Evolutionary conservation across 2,797 vertebrate species (phyloP).

Genomic region (Ceyx erithaca): DNA sequence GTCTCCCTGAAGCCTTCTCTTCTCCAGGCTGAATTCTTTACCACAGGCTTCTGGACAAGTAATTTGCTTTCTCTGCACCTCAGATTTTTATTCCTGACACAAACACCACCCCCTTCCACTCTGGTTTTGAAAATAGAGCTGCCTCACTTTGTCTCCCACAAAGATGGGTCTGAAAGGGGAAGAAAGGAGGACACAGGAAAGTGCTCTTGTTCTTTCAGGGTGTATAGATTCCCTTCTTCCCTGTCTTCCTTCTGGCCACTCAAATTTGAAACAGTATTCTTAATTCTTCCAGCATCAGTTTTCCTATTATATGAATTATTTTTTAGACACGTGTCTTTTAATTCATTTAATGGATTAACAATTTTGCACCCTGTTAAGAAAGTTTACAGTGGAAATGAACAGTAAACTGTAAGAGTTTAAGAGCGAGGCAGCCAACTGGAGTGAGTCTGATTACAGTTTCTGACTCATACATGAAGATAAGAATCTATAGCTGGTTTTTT

Average conservation of each 20-base stretch:
- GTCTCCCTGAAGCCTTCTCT: too few species aligned
- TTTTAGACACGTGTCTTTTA: neutral
- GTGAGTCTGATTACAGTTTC: neutral
- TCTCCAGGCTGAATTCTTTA: neutral
- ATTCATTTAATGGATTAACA: neutral
- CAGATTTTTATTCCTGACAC: neutral
- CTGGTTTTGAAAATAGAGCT: neutral
- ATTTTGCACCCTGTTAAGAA: neutral
- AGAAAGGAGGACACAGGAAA: neutral
- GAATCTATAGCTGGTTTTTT: neutral
- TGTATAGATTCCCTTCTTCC: neutral
- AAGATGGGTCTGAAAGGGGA: neutral
- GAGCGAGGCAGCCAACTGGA: neutral
- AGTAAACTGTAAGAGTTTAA: neutral
- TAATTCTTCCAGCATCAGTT: neutral
- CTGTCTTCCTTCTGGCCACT: neutral
- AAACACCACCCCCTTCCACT: neutral
- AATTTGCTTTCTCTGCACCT: neutral
- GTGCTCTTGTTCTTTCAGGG: neutral
- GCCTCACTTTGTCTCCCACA: neutral
- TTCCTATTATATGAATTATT: neutral
- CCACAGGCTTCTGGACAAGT: neutral
- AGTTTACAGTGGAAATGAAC: neutral
- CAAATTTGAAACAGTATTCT: neutral
- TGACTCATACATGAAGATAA: neutral